Conservation (phyloP, 2,888 invertebrate genomes). For the Metopia argyrocephala region DNA sequence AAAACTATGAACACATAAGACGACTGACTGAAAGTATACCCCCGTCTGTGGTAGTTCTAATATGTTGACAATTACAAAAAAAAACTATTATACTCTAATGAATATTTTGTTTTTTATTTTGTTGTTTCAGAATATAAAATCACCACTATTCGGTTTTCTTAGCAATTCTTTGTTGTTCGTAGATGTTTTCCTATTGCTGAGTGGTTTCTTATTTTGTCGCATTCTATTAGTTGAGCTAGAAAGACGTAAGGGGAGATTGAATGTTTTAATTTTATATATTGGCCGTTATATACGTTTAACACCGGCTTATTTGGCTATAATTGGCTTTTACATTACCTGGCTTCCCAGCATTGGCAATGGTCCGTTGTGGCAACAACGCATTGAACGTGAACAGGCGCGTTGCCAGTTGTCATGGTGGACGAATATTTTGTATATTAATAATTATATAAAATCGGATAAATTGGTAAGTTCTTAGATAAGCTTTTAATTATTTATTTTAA, state of each 20-base stretch:
- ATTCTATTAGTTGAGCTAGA: conserved; percentile 84
- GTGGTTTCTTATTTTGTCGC: conserved; percentile 85
- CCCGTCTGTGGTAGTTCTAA: no score
- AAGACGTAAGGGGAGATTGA: conserved; percentile 82
- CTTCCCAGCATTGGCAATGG: conserved; percentile 85
- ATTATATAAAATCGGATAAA: conserved; percentile 83
- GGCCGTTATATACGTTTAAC: conserved; percentile 86
- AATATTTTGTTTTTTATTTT: conserved; percentile 6
- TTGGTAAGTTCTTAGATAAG: conserved; percentile 66
- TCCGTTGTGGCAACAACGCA: conserved; percentile 85
- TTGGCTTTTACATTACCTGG: conserved; percentile 87
- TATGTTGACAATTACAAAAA: neutral
- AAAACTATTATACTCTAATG: conserved; percentile 2
- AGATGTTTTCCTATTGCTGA: conserved; percentile 85
- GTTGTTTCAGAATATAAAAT: conserved; percentile 80
- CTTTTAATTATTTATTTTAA: no score
- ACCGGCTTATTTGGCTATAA: conserved; percentile 85
- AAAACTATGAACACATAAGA: no score
- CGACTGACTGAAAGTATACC: no score
- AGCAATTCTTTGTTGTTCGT: conserved; percentile 85
- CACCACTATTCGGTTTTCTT: conserved; percentile 82
- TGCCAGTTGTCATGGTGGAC: conserved; percentile 86
- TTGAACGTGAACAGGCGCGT: conserved; percentile 80
- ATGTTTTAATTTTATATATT: conserved; percentile 82
- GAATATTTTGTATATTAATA: conserved; percentile 86